Evolutionary conservation across 2,888 invertebrate species (phyloP), one percentile per base, ranked within the genome.

Genomic region (Baronia brevicornis): DNA sequence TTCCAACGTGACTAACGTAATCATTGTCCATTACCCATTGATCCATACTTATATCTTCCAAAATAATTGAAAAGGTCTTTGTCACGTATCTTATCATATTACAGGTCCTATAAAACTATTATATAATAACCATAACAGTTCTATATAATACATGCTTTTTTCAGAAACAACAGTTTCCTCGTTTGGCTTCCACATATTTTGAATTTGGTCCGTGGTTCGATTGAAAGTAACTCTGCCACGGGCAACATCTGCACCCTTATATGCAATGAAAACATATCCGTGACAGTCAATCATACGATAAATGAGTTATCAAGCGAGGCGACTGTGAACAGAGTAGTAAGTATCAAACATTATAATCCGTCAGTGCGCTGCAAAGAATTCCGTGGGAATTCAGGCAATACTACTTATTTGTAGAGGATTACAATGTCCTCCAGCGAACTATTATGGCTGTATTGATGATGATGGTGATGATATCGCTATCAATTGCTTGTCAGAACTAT

Each of bases 131-230:
- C 4, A 15, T 2, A 17, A 8, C 5, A 3, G n/a, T 10, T 4
- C 8, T 26, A 3, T 13, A 1, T 11, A n/a, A 18, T 5, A 12
- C 5, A 29, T n/a, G 2, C 12, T 36, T 23, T 4, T 48, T 48
- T 14, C 65, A 87, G 87, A 5, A 86, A 86, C 40, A 85, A 86
- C 48, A 85, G 86, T 28, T 75, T 86, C 45, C 60, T 86, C 5
- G 72, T 87, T 27, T 88, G 88, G 88, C 68, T 87, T 33, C 87
- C 88, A 0, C 78, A 87, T 43, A 84, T 88, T 23, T 54, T 88
- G 39, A 86, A 87, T 45, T 52, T 78, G 28, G 77, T 88, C 43
- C 58, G 60, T 13, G 29, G 66, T 4, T 57, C 75, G 0, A 36
- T 73, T 44, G 43, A 49, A 1, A 46, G 47, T 3, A 41, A 41